Evolutionary conservation across 2,888 invertebrate species (phyloP).

Genomic region (Eupsilia transversa): DNA sequence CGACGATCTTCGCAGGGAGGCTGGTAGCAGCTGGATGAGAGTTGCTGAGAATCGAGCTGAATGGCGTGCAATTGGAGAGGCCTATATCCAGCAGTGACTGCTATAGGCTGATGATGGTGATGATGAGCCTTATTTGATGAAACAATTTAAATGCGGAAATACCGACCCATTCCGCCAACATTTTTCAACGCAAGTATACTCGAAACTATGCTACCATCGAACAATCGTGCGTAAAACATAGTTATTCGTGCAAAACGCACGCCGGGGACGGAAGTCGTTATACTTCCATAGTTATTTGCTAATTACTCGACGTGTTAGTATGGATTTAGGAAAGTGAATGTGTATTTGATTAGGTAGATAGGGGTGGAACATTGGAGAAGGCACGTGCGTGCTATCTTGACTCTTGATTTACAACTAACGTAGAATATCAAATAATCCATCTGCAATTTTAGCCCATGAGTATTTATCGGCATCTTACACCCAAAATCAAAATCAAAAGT

Average conservation of each 20-base stretch:
- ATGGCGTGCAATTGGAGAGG: too few species aligned
- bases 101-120: too few species aligned
- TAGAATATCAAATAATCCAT: too few species aligned
- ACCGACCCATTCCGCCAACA: not conserved
- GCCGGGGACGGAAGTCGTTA: constrained; percentile 63
- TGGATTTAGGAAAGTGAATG: constrained; percentile 67
- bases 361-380: not conserved
- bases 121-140: too few species aligned
- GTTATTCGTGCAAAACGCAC: constrained; percentile 61
- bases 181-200: constrained; percentile 19
- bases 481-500: too few species aligned
- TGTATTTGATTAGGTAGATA: constrained; percentile 29
- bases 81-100: too few species aligned
- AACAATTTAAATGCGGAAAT: constrained; percentile 29
- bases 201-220: constrained; percentile 43
- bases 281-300: constrained; percentile 66
- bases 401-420: too few species aligned
- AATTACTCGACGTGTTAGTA: constrained; percentile 54
- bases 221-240: constrained; percentile 58
- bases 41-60: too few species aligned
- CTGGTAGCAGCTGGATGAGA: too few species aligned
- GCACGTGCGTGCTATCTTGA: not conserved
- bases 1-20: too few species aligned
- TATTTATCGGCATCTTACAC: too few species aligned
- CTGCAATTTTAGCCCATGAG: too few species aligned